phyloP scores from a whole-genome alignment of 2,113 vertebrate species.

The Carassius carassius region DNA sequence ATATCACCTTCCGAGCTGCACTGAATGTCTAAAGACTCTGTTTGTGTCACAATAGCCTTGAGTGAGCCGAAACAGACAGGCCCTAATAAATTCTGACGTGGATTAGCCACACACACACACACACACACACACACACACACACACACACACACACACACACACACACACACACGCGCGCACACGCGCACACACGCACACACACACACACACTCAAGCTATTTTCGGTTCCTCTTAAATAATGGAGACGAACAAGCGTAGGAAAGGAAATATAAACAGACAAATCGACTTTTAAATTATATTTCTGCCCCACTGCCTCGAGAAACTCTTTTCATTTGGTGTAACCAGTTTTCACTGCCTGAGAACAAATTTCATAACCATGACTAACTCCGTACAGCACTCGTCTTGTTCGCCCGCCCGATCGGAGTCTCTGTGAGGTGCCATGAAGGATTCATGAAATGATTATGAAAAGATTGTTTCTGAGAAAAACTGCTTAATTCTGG shows the following conservation, averaged over 20 bases:
- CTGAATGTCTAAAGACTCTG: neutral
- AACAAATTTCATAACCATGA: constrained; percentile 49
- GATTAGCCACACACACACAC: constrained; percentile 64
- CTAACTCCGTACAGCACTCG: constrained; percentile 35
- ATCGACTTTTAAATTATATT: constrained; percentile 66
- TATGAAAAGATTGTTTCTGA: constrained; percentile 33
- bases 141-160: too few species aligned
- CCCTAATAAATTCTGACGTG: constrained; percentile 67
- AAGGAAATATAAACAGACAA: constrained; percentile 63
- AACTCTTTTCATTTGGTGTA: constrained; percentile 30
- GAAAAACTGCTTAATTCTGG: constrained; percentile 13
- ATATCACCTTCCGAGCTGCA: constrained; percentile 55
- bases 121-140: too few species aligned
- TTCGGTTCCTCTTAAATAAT: constrained; percentile 65
- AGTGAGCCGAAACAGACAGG: constrained; percentile 27
- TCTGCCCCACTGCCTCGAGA: constrained; percentile 45
- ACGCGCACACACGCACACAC: constrained; percentile 50
- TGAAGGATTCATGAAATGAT: constrained; percentile 45
- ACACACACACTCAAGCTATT: constrained; percentile 51
- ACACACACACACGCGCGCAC: too few species aligned
- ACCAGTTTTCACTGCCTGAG: constrained; percentile 38
- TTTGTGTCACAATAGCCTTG: neutral
- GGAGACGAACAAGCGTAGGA: constrained; percentile 61
- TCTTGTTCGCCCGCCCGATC: constrained; percentile 20
- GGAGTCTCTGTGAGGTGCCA: constrained; percentile 34